phyloP scores from a whole-genome alignment of 2,113 vertebrate species.

The Psilopsiagon aymara region DNA sequence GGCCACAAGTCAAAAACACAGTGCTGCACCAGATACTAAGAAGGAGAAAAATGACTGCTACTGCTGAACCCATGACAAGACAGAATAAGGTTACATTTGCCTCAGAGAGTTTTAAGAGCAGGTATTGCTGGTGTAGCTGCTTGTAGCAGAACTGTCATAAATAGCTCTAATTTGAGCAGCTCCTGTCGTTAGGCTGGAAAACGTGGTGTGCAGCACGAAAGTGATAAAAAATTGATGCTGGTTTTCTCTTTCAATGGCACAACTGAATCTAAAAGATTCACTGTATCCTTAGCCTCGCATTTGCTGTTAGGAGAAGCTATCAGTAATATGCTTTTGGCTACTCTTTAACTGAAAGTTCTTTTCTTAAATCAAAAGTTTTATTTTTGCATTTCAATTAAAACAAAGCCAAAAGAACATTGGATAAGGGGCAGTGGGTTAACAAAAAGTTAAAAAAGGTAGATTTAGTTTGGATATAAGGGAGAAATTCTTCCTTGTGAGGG shows the following conservation, averaged over 20 bases:
- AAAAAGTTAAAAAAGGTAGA: background rate
- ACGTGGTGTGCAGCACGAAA: accelerated
- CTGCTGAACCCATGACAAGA: no score
- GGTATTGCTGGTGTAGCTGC: background rate
- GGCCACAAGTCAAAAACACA: no score
- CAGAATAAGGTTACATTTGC: background rate
- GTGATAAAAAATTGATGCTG: background rate
- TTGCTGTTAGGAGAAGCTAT: background rate
- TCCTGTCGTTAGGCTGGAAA: background rate
- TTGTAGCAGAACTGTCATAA: background rate
- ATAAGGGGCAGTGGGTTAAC: background rate
- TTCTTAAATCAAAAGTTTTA: background rate
- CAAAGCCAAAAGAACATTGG: background rate
- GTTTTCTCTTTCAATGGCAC: background rate
- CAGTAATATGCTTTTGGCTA: background rate
- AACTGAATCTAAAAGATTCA: background rate
- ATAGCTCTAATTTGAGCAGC: background rate
- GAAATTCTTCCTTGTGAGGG: background rate
- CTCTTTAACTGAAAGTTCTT: background rate
- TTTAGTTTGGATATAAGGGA: background rate
- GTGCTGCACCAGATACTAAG: no score
- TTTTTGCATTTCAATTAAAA: background rate
- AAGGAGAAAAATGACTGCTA: no score
- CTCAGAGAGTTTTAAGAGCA: background rate
- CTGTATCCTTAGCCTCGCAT: background rate